phyloP scores from a whole-genome alignment of 1,140 invertebrate genomes.

The Dryas iulia region DNA sequence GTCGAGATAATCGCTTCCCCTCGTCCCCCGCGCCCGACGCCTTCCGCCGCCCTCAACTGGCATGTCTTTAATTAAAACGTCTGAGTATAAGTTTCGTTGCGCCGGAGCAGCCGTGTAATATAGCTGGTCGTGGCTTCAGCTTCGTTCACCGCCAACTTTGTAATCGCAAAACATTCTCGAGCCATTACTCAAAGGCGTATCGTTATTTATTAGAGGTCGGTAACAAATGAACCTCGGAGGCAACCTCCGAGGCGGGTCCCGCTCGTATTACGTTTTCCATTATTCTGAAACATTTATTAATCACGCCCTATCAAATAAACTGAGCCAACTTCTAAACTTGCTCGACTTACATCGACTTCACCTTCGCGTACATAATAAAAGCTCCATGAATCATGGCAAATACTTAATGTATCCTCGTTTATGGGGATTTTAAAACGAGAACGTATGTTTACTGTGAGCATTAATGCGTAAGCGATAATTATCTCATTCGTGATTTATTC shows the following conservation, averaged over 20 bases:
- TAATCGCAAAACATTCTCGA: slow-evolving; percentile 27
- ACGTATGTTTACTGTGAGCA: neutral
- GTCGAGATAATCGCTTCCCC: slow-evolving; percentile 41
- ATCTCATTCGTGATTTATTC: neutral
- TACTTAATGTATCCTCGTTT: neutral
- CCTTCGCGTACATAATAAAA: neutral
- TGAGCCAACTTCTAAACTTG: slow-evolving; percentile 3
- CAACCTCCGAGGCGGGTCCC: slow-evolving; percentile 11
- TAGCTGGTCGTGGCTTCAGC: slow-evolving; percentile 14
- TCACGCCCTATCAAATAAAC: slow-evolving; percentile 22
- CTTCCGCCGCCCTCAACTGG: slow-evolving; percentile 4
- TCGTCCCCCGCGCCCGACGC: slow-evolving; percentile 5
- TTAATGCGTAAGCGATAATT: neutral
- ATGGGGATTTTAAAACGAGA: neutral
- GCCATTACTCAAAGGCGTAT: slow-evolving; percentile 47
- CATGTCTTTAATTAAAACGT: slow-evolving; percentile 48
- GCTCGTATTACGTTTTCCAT: slow-evolving; percentile 36
- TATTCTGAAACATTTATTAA: slow-evolving; percentile 39
- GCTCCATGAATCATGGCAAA: neutral
- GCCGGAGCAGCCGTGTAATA: slow-evolving; percentile 9
- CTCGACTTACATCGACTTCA: neutral
- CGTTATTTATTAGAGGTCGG: slow-evolving; percentile 43
- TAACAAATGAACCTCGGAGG: slow-evolving; percentile 40
- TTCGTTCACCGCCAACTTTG: slow-evolving; percentile 15
- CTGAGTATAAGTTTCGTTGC: slow-evolving; percentile 29